Evolutionary conservation across 2,113 vertebrate species (phyloP), one percentile per base, ranked within the genome.

Genomic region (Gallinago undulata): DNA sequence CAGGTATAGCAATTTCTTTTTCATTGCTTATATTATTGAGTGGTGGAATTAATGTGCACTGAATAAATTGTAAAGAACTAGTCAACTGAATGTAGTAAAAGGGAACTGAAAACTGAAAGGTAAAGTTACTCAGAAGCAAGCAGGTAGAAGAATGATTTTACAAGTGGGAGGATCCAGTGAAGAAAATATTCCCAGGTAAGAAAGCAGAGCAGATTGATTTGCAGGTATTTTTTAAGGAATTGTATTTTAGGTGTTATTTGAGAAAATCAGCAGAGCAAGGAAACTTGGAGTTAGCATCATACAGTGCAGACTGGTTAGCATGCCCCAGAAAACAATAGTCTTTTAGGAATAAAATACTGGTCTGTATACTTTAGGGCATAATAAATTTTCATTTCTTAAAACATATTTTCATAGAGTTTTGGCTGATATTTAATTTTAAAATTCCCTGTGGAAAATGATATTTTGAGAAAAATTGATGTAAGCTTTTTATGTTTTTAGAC

Each of bases 81-180:
- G 28, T 51, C 1, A 5, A 13, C 35, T 76, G 37, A 56, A 43
- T 23, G 17, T 27, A 63, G 3, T 37, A 60, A 90, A 47, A 89
- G 23, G 13, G 11, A 88, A 50, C 4, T 39, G 62, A 53, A 9
- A 31, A 69, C 19, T 62, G 15, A 89, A 81, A 81, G 12, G 14
- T 1, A 41, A 74, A 67, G 10, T 43, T 69, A 35, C 5, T 43
- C 41, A 47, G 11, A 69, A 19, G 5, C 18, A 70, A 86, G 48
- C 21, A 73, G 59, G 31, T 41, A 63, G 55, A 81, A 83, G 10
- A 89, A 72, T 33, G 4, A 16, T n/a, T 68, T 75, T 76, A 19
- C 1, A 23, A 6, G 13, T 59, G 3, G 1, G 5, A 66, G 2
- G 10, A 5, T 15, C 28, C 28, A 25, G 17, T n/a, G 43, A 80